Base-by-base conservation (phyloP, 2,888 invertebrate genomes). In the Standfussiana lucernea region DNA sequence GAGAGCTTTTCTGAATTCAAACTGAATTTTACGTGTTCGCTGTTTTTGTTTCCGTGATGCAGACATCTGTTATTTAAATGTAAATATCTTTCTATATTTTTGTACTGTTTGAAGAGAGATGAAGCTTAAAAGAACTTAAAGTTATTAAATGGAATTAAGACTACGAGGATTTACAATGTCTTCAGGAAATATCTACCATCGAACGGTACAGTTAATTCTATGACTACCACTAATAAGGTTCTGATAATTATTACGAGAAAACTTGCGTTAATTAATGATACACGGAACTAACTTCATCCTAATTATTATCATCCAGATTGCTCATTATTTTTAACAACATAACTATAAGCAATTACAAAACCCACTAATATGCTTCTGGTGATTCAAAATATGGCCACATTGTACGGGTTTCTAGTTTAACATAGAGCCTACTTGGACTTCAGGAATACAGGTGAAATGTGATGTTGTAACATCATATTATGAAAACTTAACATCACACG, bases 1-100 rank as follows among this genome's bases (percentile, higher is more conserved):
- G 70, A 78, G 74, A 66, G 75, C 68, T 75, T 89, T 86, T 78
- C 74, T 79, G 56, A 75, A 85, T 84, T 79, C 76, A 61, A 82
- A 77, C 70, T 62, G 32, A 75, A 64, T 78, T 72, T 71, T 72
- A 79, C 68, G 62, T 79, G 71, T 72, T 79, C 70, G 62, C 59
- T 72, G 72, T 74, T 68, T 80, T 79, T 77, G 68, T 83, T 85
- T 77, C 71, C 66, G 80, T 59, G 61, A 67, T 42, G 59, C 73
- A 69, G 77, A 69, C 72, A 72, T 79, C 68, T 75, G 80, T 76
- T 79, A 77, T 80, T 77, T 64, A 64, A 8, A 10, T 69, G 50
- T 72, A 67, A 72, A 75, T 56, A 75, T 56, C 59, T 75, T 85
- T 72, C 68, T 50, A 76, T 68, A 78, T 76, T 62, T 47, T 77